A percentile compares a stretch with the other conserved stretches of the same genome.
phyloP scores from a whole-genome alignment of 1,140 invertebrate genomes.

The Ceratina calcarata region DNA sequence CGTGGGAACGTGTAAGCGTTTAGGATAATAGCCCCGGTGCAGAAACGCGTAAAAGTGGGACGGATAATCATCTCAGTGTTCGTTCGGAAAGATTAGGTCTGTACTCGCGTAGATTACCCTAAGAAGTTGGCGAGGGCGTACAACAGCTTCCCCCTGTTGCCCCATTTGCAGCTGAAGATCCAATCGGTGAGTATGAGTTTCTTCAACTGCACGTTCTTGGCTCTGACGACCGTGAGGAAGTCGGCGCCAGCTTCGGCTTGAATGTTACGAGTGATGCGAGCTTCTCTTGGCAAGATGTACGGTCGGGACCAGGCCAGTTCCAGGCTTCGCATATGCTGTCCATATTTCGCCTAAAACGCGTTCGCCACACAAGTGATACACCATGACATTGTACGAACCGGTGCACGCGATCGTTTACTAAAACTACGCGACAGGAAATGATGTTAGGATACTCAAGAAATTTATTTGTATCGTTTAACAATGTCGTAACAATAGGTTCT shows the following conservation, averaged over 20 bases:
- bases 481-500: neutral
- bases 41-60: neutral
- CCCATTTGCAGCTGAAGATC: constrained; percentile 75
- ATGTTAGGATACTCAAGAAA: no score
- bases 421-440: neutral
- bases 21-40: neutral
- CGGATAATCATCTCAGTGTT: neutral
- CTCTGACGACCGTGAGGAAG: constrained; percentile 67
- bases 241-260: constrained; percentile 71
- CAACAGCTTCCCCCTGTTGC: constrained; percentile 71
- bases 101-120: constrained; percentile 56
- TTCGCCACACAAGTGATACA: neutral
- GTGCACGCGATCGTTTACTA: neutral
- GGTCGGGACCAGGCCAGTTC: constrained; percentile 76
- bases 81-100: neutral
- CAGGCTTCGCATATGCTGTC: constrained; percentile 73
- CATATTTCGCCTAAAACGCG: constrained; percentile 71
- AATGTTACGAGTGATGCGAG: constrained; percentile 61
- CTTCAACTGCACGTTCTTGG: constrained; percentile 71
- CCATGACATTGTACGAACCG: no score
- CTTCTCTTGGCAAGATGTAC: constrained; percentile 64
- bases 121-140: constrained; percentile 73
- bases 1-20: neutral
- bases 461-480: no score
- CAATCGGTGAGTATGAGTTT: constrained; percentile 75